A percentile compares a stretch with the other conserved stretches of the same genome.
phyloP scores from a whole-genome alignment of 2,797 vertebrate species.

The Hydrocynus forskahlii region DNA sequence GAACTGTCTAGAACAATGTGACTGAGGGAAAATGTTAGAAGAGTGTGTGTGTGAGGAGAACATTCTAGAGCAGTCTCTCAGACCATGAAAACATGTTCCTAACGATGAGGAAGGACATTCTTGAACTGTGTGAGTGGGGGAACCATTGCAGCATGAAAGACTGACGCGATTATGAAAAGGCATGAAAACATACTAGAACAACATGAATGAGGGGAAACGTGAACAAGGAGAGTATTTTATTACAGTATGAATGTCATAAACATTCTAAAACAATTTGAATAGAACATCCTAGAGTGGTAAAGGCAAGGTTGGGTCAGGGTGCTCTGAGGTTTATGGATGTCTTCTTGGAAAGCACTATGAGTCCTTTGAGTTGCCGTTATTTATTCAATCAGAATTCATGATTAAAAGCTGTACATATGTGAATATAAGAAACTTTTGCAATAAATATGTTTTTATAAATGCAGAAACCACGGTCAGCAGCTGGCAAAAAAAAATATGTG shows the following conservation, averaged over 20 bases:
- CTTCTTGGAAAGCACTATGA: not conserved
- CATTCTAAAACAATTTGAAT: no score
- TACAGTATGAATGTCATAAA: not conserved
- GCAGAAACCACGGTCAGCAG: not conserved
- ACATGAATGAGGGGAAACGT: not conserved
- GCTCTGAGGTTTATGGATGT: not conserved
- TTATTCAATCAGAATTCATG: not conserved
- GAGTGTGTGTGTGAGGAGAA: not conserved
- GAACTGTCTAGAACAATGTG: not conserved
- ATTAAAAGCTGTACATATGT: constrained; percentile 18
- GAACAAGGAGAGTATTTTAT: not conserved
- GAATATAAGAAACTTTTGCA: not conserved
- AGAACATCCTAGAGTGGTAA: not conserved
- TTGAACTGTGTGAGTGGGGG: not conserved
- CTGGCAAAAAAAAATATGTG: not conserved
- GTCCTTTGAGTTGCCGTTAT: not conserved
- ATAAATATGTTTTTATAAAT: not conserved
- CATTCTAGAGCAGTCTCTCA: not conserved
- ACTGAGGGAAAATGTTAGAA: not conserved
- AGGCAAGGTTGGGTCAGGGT: not conserved
- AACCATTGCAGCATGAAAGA: not conserved
- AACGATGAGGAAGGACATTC: not conserved
- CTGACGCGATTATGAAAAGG: not conserved
- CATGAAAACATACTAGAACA: not conserved
- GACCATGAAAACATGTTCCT: no score